These are phyloP conservation scores for Seriola rivoliana DNA, from an alignment of 2,113 vertebrate genomes.

Conservation along the genomic window DNA sequence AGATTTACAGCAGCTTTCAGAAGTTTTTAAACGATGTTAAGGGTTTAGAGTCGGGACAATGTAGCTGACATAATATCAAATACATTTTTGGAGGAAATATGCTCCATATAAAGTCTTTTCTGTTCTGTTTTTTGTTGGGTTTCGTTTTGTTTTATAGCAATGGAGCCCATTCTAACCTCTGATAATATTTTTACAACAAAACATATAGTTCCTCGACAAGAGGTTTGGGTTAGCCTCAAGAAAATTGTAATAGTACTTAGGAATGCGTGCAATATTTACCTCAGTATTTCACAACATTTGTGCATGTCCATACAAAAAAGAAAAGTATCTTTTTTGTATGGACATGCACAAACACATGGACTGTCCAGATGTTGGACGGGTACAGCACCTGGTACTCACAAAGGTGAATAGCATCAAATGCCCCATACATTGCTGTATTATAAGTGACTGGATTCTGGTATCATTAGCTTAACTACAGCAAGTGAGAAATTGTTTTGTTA, in stretches of 20 bases:
- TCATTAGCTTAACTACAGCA: too few relatives aligned
- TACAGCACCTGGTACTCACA: too few relatives aligned
- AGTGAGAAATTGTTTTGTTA: not conserved
- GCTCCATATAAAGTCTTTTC: not conserved
- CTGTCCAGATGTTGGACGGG: not conserved
- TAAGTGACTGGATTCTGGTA: too few relatives aligned
- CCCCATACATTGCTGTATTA: too few relatives aligned
- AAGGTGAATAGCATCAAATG: too few relatives aligned
- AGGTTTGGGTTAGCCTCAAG: not conserved
- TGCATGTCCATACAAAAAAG: not conserved
- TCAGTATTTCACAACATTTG: too few relatives aligned
- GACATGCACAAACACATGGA: not conserved
- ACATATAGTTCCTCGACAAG: not conserved
- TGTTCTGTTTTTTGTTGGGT: not conserved
- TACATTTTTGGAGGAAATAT: not conserved
- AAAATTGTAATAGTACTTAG: too few relatives aligned
- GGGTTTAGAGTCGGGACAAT: not conserved
- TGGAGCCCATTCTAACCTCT: not conserved
- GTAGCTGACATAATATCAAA: conserved; percentile 4
- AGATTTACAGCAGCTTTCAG: conserved; percentile 22
- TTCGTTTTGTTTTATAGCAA: not conserved
- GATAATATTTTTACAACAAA: not conserved
- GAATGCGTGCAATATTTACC: not conserved
- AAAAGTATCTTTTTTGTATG: not conserved
- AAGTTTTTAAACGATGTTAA: not conserved